A percentile compares a stretch with the other conserved stretches of the same genome.
These are phyloP conservation scores for Apostichopus parvimensis DNA, from an alignment of 35 echinoderm and acorn worm species.

Conservation along the genomic window DNA sequence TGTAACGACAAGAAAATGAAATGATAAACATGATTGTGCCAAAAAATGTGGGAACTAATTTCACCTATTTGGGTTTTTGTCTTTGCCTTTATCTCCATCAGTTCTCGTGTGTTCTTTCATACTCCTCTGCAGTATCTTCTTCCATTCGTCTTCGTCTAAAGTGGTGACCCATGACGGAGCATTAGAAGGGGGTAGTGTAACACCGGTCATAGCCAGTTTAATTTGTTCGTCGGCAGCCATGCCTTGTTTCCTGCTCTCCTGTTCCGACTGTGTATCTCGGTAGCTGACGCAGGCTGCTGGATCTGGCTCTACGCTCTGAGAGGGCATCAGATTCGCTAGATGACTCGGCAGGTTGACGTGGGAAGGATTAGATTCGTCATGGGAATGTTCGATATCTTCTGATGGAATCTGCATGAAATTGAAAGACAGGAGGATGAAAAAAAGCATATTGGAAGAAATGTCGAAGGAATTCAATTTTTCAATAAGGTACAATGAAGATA, in stretches of 20 bases:
- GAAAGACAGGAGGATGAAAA: no score
- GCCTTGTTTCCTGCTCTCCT: constrained; percentile 50
- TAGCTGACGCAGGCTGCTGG: constrained; percentile 47
- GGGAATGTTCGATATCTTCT: background rate
- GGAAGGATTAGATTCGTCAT: background rate
- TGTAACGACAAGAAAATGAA: no score
- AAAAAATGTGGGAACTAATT: background rate
- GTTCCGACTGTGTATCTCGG: constrained; percentile 20
- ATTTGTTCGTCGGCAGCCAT: constrained; percentile 85
- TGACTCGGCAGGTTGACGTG: constrained; percentile 42
- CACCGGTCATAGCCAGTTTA: constrained; percentile 60
- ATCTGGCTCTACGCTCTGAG: constrained; percentile 42
- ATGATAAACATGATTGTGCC: no score
- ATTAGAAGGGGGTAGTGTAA: constrained; percentile 49
- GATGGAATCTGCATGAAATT: background rate
- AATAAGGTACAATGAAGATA: no score
- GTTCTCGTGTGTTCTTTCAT: background rate
- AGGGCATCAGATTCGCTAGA: constrained; percentile 3
- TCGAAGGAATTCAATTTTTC: no score
- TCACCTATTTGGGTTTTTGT: background rate
- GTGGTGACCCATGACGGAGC: constrained; percentile 60
- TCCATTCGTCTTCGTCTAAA: constrained; percentile 70
- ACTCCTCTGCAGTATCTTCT: constrained; percentile 36
- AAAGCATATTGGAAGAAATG: no score
- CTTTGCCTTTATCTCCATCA: background rate